Evolutionary conservation across 2,113 vertebrate genomes (phyloP).

Genomic region (Turdus rufiventris): DNA sequence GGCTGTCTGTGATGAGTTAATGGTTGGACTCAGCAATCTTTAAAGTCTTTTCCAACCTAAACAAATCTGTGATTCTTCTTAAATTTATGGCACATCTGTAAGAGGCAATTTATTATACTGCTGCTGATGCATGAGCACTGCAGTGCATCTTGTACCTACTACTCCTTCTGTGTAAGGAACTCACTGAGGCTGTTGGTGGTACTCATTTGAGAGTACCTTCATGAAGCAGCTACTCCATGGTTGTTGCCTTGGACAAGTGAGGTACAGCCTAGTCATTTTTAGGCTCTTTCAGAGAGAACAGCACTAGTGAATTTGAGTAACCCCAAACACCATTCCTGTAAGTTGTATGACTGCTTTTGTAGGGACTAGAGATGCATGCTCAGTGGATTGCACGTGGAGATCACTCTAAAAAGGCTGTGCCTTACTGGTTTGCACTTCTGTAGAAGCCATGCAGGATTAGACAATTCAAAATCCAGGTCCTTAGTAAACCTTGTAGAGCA

Average conservation of each 20-base stretch:
- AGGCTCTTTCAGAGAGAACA: not conserved
- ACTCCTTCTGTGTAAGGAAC: not conserved
- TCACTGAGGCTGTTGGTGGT: rapidly evolving
- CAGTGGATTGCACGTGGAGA: not conserved
- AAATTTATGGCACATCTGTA: not conserved
- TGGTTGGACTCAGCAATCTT: not conserved
- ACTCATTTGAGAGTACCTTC: rapidly evolving
- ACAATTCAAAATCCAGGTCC: not conserved
- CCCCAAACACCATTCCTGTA: not conserved
- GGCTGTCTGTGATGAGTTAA: not conserved
- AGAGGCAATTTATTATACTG: not conserved
- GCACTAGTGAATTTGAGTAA: not conserved
- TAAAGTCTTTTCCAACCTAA: not conserved
- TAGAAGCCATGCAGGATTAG: not conserved
- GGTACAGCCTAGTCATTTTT: rapidly evolving
- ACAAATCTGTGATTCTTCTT: not conserved
- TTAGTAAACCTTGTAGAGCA: not conserved
- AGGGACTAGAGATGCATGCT: not conserved
- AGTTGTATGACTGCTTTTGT: not conserved
- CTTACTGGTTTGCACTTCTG: not conserved
- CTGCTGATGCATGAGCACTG: not conserved
- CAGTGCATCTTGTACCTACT: not conserved
- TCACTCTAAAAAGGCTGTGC: not conserved
- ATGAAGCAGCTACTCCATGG: not conserved
- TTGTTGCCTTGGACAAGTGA: not conserved